Evolutionary conservation across 2,888 invertebrate species (phyloP), one percentile per base, ranked within the genome.

Genomic region (Ochropleura leucogaster): DNA sequence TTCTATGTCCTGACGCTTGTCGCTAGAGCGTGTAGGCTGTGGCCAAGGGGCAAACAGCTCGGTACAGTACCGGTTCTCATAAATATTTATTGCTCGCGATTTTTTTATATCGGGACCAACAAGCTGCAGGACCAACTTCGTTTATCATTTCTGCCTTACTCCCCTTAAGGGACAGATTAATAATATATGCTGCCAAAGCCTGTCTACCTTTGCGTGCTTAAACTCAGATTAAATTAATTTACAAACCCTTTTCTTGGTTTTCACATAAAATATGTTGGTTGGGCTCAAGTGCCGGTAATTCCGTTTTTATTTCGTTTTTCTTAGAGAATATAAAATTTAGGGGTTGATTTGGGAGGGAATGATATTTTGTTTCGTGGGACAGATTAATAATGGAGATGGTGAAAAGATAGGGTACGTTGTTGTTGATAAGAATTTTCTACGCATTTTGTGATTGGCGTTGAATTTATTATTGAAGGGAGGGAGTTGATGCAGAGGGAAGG

Each of bases 11-110:
- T 20, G 9, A n/a, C 4, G 18, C 18, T 18, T n/a, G n/a, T 62
- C 44, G 44, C 44, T 20, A 4, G n/a, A 44, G 4, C 12, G n/a
- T 44, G 62, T 60, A 18, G 18, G n/a, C 20, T 14, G 62, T 46
- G 62, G 44, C 44, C 62, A 44, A 44, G 7, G 62, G 44, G n/a
- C 80, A 81, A 80, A 79, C 75, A 68, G 65, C 74, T 71, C 42
- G 70, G 74, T 57, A 59, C 70, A 42, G 68, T 46, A 46, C 66
- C 20, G 40, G 68, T 20, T 57, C 60, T 84, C 84, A 90, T 91
- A 89, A 89, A 91, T 91, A 91, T 90, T 89, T 89, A 90, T 88
- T 85, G 79, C 68, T 63, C 44, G 53, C 73, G 85, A 89, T 84
- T 89, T 88, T 89, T 87, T 87, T 84, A 88, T 88, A 86, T 77